Evolutionary conservation across 1,140 invertebrate genomes (phyloP), one percentile per base, ranked within the genome.

Genomic region (Zaprionus capensis): DNA sequence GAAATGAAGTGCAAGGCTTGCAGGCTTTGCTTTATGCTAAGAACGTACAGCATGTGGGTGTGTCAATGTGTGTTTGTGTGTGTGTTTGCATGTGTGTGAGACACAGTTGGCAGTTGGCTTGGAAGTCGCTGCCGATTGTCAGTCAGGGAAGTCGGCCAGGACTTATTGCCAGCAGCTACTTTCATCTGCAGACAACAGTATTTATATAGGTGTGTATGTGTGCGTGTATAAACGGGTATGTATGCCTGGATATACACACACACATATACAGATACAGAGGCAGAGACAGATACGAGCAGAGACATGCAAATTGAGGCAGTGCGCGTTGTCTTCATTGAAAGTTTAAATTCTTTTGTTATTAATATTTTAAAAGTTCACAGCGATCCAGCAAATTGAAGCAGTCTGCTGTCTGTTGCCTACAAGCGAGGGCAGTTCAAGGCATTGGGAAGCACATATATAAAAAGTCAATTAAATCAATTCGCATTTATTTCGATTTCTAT

Each of bases 291-390:
- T 46, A 46, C 36, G 7, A 11, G 14, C 66, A 75, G 24, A 63
- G 51, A 71, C 61, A 71, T 71, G 73, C 62, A 76, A 76, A 71
- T 71, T 65, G 68, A 57, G 61, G 12, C 61, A 55, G 44, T 31
- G 70, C 56, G 49, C 59, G 71, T 62, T 55, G 71, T 73, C 78
- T 83, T 84, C 81, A 87, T 83, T 83, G 78, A 88, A 88, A 90
- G 85, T 88, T 88, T 74, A 84, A 81, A 88, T 88, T 90, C 76
- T 81, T 78, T 90, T 88, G 84, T 83, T 87, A 84, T 87, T 87
- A 88, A 87, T 87, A 87, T 88, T 87, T 81, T 44, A 78, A 57
- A 78, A 75, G 70, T 77, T 77, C 63, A 51, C 75, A 77, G 63
- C 57, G 63, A 65, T 55, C 63, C 63, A 67, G 63, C 63, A 76